Base-by-base conservation (phyloP, 2,113 vertebrate genomes). In the Cyrtonyx montezumae region DNA sequence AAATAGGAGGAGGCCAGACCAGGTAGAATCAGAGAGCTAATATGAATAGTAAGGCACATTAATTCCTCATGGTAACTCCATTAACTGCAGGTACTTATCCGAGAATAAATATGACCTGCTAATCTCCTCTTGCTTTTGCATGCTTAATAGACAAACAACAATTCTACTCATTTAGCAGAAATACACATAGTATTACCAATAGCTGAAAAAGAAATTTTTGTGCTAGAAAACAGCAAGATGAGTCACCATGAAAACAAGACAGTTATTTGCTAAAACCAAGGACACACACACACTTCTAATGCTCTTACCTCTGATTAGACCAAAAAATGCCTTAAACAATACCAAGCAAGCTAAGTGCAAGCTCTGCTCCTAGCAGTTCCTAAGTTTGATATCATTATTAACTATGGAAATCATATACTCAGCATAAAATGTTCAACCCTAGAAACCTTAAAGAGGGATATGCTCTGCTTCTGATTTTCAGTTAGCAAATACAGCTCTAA, bases 181-280 rank as follows among this genome's bases (percentile, higher is more conserved):
- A 87, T 90, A 32, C n/a, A 14, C 63, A 42, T 36, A 87, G 32
- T 55, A 70, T 63, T 70, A 74, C 28, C 37, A 40, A 18, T 36
- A 75, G 37, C 20, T 46, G 65, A 75, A 66, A 79, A 61, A 46
- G 30, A 22, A 8, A 23, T 11, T 40, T 77, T 71, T 11, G 42
- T 46, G 30, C 26, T 49, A 77, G 87, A 88, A 83, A 91, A 91
- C 25, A 88, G 36, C 2, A 1, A 88, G 85, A 91, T 86, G 55
- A 95, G 85, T 91, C 85, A 93, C 61, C n/a, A 70, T 32, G 67
- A 91, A 83, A 59, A 55, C 37, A 87, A 87, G 49, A 74, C 80
- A 51, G 65, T 78, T 93, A 91, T 94, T 36, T 91, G 56, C 2
- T 2, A 94, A 91, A 88, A 75, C 11, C 71, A 91, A 91, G 68